Percentiles rank a stretch among this genome's conserved stretches.
Conservation (phyloP, 1,140 invertebrate genomes). For the Agraylea sexmaculata region DNA sequence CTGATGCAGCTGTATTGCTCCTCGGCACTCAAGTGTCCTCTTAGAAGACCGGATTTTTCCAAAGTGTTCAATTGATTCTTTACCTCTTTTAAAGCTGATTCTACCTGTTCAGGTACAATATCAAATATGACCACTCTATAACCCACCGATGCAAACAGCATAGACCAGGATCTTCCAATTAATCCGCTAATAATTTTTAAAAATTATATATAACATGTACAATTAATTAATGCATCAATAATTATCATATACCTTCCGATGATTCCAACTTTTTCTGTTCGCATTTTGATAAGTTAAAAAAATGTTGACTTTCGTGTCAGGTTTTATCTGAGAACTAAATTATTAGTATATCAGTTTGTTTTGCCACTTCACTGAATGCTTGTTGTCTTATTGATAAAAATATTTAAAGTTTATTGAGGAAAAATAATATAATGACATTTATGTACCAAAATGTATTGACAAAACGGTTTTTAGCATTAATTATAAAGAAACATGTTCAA, state of each 20-base stretch:
- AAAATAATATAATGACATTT: too few species aligned
- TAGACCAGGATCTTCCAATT: conserved; percentile 89
- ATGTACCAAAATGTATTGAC: too few species aligned
- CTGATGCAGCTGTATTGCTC: conserved; percentile 69
- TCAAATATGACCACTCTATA: conserved; percentile 82
- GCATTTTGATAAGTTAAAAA: neutral
- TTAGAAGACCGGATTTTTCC: conserved; percentile 55
- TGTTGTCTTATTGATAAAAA: too few species aligned
- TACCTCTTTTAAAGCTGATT: conserved; percentile 62
- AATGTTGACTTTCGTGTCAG: too few species aligned
- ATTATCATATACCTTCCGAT: neutral
- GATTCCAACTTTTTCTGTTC: neutral
- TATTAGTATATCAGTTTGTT: too few species aligned
- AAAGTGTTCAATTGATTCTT: conserved; percentile 58
- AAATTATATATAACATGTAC: conserved; percentile 1
- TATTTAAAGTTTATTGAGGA: too few species aligned
- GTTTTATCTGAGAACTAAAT: too few species aligned
- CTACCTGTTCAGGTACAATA: conserved; percentile 60
- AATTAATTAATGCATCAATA: neutral
- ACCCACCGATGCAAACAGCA: conserved; percentile 88
- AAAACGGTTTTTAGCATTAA: too few species aligned
- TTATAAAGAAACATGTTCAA: too few species aligned
- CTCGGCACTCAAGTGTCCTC: conserved; percentile 58
- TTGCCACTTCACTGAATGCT: too few species aligned
- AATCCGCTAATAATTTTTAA: conserved; percentile 57